Percentiles rank a stretch among this genome's conserved stretches.
Conservation (phyloP, 2,113 vertebrate genomes). For the Sinocyclocheilus grahami region DNA sequence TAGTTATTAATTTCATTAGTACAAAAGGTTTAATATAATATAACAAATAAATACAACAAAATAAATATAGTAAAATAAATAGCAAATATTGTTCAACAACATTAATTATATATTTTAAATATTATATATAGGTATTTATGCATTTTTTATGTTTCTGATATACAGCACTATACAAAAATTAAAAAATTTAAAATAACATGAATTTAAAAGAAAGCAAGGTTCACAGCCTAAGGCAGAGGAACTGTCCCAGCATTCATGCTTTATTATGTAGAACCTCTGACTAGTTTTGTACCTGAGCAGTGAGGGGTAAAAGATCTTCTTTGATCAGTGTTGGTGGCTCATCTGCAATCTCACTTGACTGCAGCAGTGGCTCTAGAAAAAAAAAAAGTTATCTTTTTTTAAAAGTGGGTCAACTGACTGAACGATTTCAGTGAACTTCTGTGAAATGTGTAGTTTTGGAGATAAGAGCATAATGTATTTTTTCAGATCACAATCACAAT, state of each 20-base stretch:
- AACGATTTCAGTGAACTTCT: neutral
- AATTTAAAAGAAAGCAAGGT: neutral
- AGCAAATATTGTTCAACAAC: too few relatives aligned
- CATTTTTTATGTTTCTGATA: neutral
- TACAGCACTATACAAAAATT: neutral
- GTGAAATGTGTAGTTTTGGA: neutral
- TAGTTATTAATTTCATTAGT: neutral
- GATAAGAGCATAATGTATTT: neutral
- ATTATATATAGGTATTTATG: neutral
- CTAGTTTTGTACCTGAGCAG: constrained; percentile 75
- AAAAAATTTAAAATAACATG: neutral
- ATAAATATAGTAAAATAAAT: too few relatives aligned
- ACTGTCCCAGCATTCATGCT: neutral
- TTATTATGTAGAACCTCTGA: neutral
- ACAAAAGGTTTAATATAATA: neutral
- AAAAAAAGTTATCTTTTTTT: neutral
- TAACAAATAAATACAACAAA: neutral
- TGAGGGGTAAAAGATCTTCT: constrained; percentile 82
- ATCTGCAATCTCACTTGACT: constrained; percentile 83
- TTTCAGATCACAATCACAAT: neutral
- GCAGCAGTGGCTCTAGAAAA: constrained; percentile 80
- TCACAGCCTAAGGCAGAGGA: neutral
- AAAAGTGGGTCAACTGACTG: neutral
- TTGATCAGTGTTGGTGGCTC: constrained; percentile 90
- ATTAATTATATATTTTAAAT: too few relatives aligned